These are phyloP conservation scores for Ectemnius lituratus DNA, from an alignment of 2,888 invertebrate genomes.

Conservation along the genomic window DNA sequence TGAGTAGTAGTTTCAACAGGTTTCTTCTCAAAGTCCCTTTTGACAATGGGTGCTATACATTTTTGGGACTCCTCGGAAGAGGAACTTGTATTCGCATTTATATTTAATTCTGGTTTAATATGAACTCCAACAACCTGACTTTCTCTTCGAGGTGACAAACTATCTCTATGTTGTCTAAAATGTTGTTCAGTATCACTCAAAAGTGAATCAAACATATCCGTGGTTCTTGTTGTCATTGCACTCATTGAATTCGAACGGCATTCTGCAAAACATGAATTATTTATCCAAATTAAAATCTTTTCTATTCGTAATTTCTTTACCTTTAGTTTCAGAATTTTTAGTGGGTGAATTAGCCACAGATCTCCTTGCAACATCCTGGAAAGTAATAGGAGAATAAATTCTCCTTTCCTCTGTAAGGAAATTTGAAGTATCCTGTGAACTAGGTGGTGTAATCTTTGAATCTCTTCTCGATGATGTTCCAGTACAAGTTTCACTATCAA, in stretches of 20 bases:
- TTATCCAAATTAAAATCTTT: neutral
- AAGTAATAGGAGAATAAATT: conserved; percentile 91
- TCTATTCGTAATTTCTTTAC: conserved; percentile 45
- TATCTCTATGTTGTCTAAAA: conserved; percentile 80
- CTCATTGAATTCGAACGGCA: conserved; percentile 86
- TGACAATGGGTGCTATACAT: conserved; percentile 40
- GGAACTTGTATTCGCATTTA: conserved; percentile 44
- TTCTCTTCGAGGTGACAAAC: conserved; percentile 71
- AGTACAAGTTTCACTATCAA: conserved; percentile 42
- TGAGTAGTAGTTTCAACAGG: conserved; percentile 12
- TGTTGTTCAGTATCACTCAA: conserved; percentile 81
- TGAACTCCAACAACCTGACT: conserved; percentile 52
- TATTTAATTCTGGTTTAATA: conserved; percentile 59
- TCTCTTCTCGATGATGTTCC: conserved; percentile 52
- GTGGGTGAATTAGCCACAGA: conserved; percentile 89
- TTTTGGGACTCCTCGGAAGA: conserved; percentile 52
- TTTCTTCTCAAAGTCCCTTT: conserved; percentile 27
- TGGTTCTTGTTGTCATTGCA: conserved; percentile 76
- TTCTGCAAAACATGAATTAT: conserved; percentile 76
- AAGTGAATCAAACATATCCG: conserved; percentile 81
- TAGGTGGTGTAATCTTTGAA: conserved; percentile 61
- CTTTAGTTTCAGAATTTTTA: conserved; percentile 77
- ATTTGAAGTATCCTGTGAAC: conserved; percentile 59
- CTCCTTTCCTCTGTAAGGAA: conserved; percentile 82
- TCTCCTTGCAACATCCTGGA: conserved; percentile 89